Conservation (phyloP, 1,140 invertebrate species). For the Trypoxylus dichotomus region DNA sequence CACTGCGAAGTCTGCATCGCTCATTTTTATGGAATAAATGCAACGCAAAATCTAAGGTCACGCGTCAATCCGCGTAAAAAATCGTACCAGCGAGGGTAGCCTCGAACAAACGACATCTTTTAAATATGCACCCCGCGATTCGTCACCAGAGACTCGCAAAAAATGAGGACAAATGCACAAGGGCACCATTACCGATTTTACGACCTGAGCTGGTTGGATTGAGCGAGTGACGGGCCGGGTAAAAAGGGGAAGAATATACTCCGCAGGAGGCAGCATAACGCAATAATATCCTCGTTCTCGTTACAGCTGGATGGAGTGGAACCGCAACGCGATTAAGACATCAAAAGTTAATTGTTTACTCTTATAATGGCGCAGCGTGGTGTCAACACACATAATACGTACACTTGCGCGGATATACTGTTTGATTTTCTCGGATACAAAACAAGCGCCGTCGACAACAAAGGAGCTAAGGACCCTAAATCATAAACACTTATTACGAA, state of each 20-base stretch:
- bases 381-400: not conserved
- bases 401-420: not conserved
- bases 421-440: not conserved
- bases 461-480: slow-evolving; percentile 2
- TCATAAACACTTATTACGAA: slow-evolving; percentile 22
- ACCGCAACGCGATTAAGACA: slow-evolving; percentile 19
- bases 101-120: not conserved
- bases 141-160: not conserved
- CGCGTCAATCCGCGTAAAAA: no score
- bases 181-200: slow-evolving; percentile 17
- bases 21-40: no score
- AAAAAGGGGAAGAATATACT: not conserved
- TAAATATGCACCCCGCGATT: slow-evolving; percentile 8
- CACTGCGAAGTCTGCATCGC: no score
- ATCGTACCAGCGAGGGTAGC: no score
- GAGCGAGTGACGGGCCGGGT: not conserved
- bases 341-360: slow-evolving; percentile 19
- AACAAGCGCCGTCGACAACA: slow-evolving; percentile 7
- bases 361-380: not conserved
- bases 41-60: no score
- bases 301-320: slow-evolving; percentile 1
- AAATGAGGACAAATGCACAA: not conserved
- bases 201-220: not conserved
- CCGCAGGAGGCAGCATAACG: not conserved
- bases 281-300: not conserved